Evolutionary conservation across 2,113 vertebrate genomes (phyloP).

Genomic region (Dendropsophus ebraccatus): DNA sequence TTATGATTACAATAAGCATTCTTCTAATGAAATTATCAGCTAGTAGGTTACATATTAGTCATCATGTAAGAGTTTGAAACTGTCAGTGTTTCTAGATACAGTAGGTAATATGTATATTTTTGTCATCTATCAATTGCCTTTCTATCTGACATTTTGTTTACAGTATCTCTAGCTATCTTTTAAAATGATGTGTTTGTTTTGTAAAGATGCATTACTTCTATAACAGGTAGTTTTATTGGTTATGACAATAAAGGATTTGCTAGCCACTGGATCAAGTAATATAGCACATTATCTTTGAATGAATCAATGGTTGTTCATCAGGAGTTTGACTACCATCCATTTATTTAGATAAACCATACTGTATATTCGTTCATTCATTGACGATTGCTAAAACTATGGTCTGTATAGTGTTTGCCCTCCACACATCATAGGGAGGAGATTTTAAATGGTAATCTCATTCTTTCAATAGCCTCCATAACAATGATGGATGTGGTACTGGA

Average conservation of each 20-base stretch:
- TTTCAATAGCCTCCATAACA: neutral
- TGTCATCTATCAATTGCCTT: too few species aligned
- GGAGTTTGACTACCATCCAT: neutral
- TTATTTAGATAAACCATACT: neutral
- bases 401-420: neutral
- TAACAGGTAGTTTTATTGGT: neutral
- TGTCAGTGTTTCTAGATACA: neutral
- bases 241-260: neutral
- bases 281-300: neutral
- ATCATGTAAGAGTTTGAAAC: neutral
- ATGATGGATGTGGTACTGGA: neutral
- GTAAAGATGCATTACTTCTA: neutral
- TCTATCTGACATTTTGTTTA: neutral
- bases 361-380: neutral
- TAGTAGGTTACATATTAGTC: neutral
- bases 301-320: neutral
- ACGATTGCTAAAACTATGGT: neutral
- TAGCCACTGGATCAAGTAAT: neutral
- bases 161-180: neutral
- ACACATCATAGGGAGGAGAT: neutral
- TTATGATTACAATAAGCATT: neutral
- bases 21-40: neutral
- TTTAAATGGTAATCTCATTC: neutral
- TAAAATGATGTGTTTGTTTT: neutral
- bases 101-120: neutral